Conservation (phyloP, 2,888 invertebrate genomes). For the Agrenia bidenticulata region DNA sequence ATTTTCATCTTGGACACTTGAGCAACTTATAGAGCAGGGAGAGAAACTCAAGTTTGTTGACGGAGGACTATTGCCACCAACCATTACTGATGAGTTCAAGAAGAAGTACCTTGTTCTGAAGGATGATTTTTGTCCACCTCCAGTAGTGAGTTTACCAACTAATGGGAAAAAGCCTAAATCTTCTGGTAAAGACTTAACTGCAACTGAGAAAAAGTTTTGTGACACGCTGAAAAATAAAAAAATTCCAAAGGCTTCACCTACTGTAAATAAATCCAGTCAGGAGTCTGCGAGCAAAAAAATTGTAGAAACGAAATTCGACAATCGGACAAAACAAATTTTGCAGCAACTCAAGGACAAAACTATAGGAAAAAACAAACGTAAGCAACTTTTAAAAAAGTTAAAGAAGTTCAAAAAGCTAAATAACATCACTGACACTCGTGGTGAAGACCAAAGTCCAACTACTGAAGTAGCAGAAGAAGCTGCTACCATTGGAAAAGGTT, state of each 20-base stretch:
- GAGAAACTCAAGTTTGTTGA: background rate
- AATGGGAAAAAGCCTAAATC: background rate
- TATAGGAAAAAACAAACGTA: conserved; percentile 5
- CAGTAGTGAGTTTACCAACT: background rate
- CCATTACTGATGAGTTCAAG: background rate
- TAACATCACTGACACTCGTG: background rate
- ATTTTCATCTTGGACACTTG: background rate
- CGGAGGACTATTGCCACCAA: background rate
- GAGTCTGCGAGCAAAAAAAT: background rate
- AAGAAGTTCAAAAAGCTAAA: conserved; percentile 1
- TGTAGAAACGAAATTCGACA: background rate
- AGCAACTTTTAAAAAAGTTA: background rate
- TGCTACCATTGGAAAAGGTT: background rate
- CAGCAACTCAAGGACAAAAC: conserved; percentile 4
- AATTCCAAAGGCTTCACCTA: background rate
- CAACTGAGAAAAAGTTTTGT: background rate
- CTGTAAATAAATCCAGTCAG: background rate
- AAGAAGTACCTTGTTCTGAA: conserved; percentile 2
- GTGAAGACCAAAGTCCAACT: background rate
- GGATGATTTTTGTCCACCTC: background rate
- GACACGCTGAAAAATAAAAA: too few species aligned
- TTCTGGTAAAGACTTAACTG: background rate
- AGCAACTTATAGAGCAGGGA: conserved; percentile 1
- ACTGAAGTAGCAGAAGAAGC: background rate
- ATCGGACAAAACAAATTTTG: background rate